Evolutionary conservation across 2,797 vertebrate genomes (phyloP).

Genomic region (Brotula barbata): DNA sequence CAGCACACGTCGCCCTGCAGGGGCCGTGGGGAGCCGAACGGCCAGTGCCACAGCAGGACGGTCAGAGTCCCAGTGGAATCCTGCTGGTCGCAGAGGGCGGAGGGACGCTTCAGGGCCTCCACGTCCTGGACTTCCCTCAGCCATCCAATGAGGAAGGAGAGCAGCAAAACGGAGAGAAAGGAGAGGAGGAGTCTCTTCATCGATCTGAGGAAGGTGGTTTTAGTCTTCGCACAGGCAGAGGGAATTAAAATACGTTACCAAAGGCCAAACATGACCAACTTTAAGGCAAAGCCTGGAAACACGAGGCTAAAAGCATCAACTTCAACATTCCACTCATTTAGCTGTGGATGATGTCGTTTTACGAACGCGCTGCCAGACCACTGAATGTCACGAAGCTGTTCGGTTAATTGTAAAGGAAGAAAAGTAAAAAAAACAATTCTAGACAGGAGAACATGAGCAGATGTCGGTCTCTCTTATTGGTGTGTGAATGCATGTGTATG

Average conservation of each 20-base stretch:
- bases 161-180: conserved; percentile 13
- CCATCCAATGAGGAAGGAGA: conserved; percentile 31
- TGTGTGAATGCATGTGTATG: no score
- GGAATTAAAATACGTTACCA: conserved; percentile 3
- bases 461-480: no score
- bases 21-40: conserved; percentile 64
- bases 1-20: conserved; percentile 74
- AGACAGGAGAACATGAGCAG: no score
- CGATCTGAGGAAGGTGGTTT: not conserved
- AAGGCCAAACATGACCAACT: no score
- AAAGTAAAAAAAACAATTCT: no score
- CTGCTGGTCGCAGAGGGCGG: not conserved
- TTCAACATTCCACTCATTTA: no score
- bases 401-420: no score
- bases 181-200: conserved; percentile 34
- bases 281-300: no score
- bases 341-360: no score
- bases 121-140: not conserved
- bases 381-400: no score
- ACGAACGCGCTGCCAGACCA: no score
- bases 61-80: conserved; percentile 37
- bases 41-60: conserved; percentile 91
- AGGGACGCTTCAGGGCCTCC: not conserved
- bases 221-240: conserved; percentile 1
- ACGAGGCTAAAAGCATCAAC: no score